Evolutionary conservation across 2,113 vertebrate genomes (phyloP).

Genomic region (Tauraco erythrolophus): DNA sequence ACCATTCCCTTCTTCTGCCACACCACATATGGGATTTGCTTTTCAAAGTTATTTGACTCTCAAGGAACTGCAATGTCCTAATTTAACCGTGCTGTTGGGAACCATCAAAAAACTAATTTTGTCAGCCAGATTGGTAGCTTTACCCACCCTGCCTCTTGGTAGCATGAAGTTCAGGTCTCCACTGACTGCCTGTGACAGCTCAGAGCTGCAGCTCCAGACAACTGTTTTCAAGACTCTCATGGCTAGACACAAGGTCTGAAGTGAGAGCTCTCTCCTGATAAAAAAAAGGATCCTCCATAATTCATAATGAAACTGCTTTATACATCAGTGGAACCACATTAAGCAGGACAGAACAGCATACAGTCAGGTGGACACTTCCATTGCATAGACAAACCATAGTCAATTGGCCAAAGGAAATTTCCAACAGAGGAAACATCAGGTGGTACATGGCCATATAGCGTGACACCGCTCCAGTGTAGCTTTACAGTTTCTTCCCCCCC

Average conservation of each 20-base stretch:
- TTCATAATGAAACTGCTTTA: background rate
- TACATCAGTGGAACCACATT: background rate
- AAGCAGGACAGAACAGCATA: background rate
- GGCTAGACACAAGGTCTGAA: background rate
- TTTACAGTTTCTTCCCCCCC: background rate
- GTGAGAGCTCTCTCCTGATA: background rate
- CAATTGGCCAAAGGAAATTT: background rate
- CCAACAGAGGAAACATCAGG: background rate
- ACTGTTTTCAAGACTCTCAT: background rate
- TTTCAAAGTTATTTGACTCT: background rate
- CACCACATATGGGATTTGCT: background rate
- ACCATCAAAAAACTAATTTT: background rate
- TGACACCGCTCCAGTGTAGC: background rate
- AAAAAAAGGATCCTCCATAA: background rate
- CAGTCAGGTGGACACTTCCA: background rate
- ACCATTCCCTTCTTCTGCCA: background rate
- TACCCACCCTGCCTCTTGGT: background rate
- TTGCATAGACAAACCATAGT: accelerated
- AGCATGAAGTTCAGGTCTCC: background rate
- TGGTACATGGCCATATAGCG: accelerated
- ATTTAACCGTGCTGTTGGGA: background rate
- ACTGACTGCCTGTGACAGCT: background rate
- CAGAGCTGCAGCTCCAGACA: background rate
- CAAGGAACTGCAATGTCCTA: background rate
- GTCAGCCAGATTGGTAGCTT: background rate